Evolutionary conservation across 2,888 invertebrate genomes (phyloP).

Genomic region (Limnephilus marmoratus): DNA sequence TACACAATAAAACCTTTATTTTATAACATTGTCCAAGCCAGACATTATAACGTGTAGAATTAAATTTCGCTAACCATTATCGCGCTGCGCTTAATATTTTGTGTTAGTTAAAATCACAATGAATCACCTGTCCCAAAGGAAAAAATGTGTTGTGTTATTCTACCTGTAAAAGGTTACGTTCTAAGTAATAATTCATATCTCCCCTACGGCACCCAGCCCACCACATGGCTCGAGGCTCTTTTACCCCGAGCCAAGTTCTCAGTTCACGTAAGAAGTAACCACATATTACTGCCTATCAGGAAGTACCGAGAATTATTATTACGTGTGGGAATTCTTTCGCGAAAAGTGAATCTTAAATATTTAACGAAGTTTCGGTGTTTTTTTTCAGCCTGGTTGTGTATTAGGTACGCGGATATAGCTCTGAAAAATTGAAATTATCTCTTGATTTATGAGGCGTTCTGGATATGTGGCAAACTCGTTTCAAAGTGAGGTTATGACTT

Average conservation of each 20-base stretch:
- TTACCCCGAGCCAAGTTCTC: background rate
- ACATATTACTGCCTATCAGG: background rate
- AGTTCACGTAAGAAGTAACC: background rate
- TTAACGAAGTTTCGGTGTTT: background rate
- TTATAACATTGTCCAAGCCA: background rate
- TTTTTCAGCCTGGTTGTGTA: background rate
- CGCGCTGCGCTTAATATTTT: constrained; percentile 10
- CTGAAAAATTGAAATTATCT: background rate
- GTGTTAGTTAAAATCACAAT: constrained; percentile 15
- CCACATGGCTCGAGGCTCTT: background rate
- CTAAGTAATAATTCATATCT: constrained; percentile 33
- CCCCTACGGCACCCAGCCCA: background rate
- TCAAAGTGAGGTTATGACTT: background rate
- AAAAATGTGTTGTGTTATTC: constrained; percentile 6
- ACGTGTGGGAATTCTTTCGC: background rate
- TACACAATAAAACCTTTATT: no score
- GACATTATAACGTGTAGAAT: background rate
- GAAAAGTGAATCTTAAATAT: background rate
- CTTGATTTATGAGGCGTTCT: background rate
- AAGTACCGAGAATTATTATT: background rate
- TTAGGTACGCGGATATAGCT: background rate
- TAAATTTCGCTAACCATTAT: background rate
- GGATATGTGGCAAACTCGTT: background rate
- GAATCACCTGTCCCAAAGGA: constrained; percentile 15
- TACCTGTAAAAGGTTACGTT: constrained; percentile 21